Percentiles rank a stretch among this genome's conserved stretches.
These are phyloP conservation scores for Latrodectus elegans DNA, from an alignment of 2,888 invertebrate species.

Conservation along the genomic window DNA sequence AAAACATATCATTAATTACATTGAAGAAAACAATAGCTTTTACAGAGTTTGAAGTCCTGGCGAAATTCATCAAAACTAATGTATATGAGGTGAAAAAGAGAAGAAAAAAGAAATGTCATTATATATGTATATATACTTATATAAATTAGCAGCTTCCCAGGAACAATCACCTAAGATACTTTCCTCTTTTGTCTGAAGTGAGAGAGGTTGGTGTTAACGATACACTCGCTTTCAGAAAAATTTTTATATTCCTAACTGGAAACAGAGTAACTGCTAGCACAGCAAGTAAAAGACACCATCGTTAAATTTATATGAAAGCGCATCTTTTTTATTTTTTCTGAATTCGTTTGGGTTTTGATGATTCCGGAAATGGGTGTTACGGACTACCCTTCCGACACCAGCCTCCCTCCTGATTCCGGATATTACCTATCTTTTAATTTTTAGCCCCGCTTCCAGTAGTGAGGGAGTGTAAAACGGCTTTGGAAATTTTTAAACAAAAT, in stretches of 20 bases:
- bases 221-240: conserved; percentile 29
- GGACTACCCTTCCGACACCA: background rate
- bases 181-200: conserved; percentile 13
- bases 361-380: conserved; percentile 62
- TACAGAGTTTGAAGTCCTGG: conserved; percentile 15
- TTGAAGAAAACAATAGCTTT: no score
- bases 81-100: conserved; percentile 9
- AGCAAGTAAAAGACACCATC: conserved; percentile 11
- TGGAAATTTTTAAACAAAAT: conserved; percentile 56
- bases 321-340: conserved; percentile 28
- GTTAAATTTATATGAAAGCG: conserved; percentile 55
- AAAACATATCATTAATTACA: no score
- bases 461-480: background rate
- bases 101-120: background rate
- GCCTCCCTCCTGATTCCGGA: conserved; percentile 38
- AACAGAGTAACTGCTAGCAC: background rate
- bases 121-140: background rate
- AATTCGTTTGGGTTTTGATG: conserved; percentile 33
- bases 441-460: background rate
- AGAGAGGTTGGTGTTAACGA: conserved; percentile 27
- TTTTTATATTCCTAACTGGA: conserved; percentile 25
- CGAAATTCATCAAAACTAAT: conserved; percentile 60
- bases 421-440: conserved; percentile 69
- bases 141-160: background rate
- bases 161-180: background rate